phyloP scores from a whole-genome alignment of 2,113 vertebrate genomes.

The Odontophorus gujanensis region DNA sequence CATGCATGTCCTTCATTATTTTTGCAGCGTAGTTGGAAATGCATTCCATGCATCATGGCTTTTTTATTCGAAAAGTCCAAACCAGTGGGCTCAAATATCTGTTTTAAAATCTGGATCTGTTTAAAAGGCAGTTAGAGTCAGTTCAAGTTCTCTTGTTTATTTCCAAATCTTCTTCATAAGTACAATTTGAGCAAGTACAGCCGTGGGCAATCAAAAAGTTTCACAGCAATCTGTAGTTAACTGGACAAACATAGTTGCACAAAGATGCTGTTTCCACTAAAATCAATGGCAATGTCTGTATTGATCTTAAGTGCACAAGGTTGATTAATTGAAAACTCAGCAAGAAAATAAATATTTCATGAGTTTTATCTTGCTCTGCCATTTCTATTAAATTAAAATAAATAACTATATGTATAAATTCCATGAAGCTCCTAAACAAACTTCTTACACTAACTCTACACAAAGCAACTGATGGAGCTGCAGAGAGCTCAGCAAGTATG shows the following conservation, averaged over 20 bases:
- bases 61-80: neutral
- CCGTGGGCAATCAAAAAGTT: neutral
- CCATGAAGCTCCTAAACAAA: neutral
- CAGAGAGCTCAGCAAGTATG: neutral
- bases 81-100: neutral
- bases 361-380: neutral
- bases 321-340: neutral
- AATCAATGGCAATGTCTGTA: neutral
- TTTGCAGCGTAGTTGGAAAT: neutral
- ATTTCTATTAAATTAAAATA: neutral
- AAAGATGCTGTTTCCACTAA: neutral
- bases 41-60: neutral
- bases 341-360: neutral
- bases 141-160: neutral
- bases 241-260: neutral
- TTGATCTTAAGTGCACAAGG: neutral
- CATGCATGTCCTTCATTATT: neutral
- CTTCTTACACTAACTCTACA: neutral
- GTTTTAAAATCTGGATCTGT: neutral
- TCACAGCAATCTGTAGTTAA: neutral
- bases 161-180: neutral
- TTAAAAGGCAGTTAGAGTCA: neutral
- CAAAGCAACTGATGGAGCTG: neutral
- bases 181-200: neutral
- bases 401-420: neutral